phyloP scores from a whole-genome alignment of 2,888 invertebrate species.

The Mimas tiliae region DNA sequence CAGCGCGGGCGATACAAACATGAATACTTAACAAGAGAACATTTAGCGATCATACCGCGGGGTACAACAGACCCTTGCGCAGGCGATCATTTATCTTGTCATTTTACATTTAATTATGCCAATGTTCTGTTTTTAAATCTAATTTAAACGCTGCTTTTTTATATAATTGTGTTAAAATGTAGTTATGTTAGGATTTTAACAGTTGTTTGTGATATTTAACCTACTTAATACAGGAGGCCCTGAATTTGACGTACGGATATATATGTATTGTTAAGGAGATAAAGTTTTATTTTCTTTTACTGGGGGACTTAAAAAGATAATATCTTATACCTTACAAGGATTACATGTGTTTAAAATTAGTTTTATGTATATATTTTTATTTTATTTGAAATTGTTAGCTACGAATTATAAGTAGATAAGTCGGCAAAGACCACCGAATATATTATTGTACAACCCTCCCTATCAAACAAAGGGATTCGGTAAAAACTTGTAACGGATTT shows the following conservation, averaged over 20 bases:
- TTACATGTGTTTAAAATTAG: too few relatives aligned
- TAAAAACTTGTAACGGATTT: background rate
- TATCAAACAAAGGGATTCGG: background rate
- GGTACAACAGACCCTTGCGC: conserved; percentile 5
- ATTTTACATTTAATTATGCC: conserved; percentile 16
- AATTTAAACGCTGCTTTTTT: conserved; percentile 1
- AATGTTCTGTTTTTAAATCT: conserved; percentile 10
- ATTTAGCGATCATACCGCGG: conserved; percentile 13
- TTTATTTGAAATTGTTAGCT: too few relatives aligned
- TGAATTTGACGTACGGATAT: too few relatives aligned
- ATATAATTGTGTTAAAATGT: conserved; percentile 9
- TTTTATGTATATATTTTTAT: too few relatives aligned
- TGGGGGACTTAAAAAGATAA: too few relatives aligned
- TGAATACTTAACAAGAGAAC: conserved; percentile 14
- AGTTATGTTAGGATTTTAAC: background rate
- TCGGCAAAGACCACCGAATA: too few relatives aligned
- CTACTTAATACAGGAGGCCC: too few relatives aligned
- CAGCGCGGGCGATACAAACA: too few relatives aligned
- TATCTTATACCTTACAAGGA: too few relatives aligned
- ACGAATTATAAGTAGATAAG: too few relatives aligned
- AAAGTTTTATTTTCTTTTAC: too few relatives aligned
- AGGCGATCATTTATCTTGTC: conserved; percentile 8
- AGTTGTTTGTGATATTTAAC: background rate
- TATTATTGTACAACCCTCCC: background rate
- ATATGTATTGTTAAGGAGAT: too few relatives aligned